Conservation (phyloP, 2,888 invertebrate species). For the Hylaea fasciaria region DNA sequence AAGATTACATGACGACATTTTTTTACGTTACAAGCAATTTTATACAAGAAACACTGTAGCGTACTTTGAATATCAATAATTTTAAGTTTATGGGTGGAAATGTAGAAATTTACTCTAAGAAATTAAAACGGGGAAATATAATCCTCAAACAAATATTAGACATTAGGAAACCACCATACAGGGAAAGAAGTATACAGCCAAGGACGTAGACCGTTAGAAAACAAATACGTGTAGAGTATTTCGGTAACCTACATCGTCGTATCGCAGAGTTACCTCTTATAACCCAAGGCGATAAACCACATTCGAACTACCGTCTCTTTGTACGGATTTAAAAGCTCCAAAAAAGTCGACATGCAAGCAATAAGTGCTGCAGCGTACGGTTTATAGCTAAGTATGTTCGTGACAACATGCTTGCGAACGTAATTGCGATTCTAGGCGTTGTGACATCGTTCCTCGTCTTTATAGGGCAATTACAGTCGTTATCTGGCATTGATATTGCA, state of each 20-base stretch:
- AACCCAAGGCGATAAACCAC: conserved; percentile 45
- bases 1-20: no score
- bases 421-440: conserved; percentile 79
- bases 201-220: not conserved
- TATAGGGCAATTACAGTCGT: conserved; percentile 82
- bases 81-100: no score
- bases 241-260: conserved; percentile 22
- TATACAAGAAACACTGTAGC: no score
- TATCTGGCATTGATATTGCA: conserved; percentile 84
- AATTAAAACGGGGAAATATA: not conserved
- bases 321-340: conserved; percentile 51
- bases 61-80: no score
- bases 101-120: not conserved
- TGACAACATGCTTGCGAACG: conserved; percentile 73
- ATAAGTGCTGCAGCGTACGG: conserved; percentile 66
- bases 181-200: no score
- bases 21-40: no score
- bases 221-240: conserved; percentile 4
- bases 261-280: conserved; percentile 13
- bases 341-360: conserved; percentile 68
- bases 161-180: no score
- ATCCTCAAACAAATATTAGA: no score
- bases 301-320: conserved; percentile 39
- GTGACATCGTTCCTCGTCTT: conserved; percentile 80
- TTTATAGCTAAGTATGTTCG: conserved; percentile 70